Conservation (phyloP, 1,140 invertebrate species). For the Propsilocerus akamusi region DNA sequence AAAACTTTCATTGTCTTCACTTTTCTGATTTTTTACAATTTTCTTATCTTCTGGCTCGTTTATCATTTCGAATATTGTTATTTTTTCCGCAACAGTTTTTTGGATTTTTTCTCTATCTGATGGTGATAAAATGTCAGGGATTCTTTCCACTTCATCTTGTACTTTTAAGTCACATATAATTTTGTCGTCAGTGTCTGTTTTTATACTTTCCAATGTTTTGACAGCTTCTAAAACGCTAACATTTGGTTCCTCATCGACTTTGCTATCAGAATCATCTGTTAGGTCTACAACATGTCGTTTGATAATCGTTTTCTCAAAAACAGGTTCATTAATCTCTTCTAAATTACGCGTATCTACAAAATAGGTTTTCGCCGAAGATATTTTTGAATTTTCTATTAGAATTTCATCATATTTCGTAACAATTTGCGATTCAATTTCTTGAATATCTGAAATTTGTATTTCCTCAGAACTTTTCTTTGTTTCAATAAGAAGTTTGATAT, state of each 20-base stretch:
- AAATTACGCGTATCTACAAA: background rate
- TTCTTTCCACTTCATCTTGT: background rate
- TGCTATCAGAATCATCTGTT: background rate
- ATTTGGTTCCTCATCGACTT: background rate
- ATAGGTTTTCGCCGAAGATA: background rate
- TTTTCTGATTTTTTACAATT: too few relatives aligned
- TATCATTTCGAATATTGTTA: background rate
- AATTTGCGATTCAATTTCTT: constrained; percentile 6
- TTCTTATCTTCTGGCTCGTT: too few relatives aligned
- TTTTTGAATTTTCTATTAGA: background rate
- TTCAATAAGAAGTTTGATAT: background rate
- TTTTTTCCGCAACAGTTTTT: background rate
- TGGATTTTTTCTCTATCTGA: background rate
- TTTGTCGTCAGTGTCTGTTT: background rate
- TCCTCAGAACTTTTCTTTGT: background rate
- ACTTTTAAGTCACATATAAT: background rate
- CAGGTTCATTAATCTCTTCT: constrained; percentile 2
- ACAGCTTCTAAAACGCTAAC: background rate
- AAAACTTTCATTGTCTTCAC: too few relatives aligned
- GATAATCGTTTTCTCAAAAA: constrained; percentile 1
- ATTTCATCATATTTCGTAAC: background rate
- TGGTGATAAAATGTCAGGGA: background rate
- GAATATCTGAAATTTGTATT: background rate
- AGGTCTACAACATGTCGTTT: background rate
- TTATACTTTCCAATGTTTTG: background rate